Evolutionary conservation across 2,888 invertebrate genomes (phyloP).

Genomic region (Euplagia quadripunctaria): DNA sequence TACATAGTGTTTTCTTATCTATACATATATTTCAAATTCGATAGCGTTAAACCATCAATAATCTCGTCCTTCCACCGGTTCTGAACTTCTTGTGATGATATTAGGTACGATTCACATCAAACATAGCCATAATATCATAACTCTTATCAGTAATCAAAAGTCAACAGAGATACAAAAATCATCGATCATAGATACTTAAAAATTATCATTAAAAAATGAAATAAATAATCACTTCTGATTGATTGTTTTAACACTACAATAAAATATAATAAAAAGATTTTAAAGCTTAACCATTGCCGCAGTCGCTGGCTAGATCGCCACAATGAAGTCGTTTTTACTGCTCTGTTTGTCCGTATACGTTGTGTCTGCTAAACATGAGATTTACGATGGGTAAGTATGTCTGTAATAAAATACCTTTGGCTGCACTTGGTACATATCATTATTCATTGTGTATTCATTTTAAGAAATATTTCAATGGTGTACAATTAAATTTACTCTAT

Average conservation of each 20-base stretch:
- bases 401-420: no score
- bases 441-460: no score
- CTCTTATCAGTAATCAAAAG: neutral
- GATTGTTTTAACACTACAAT: neutral
- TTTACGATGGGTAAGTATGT: conserved; percentile 71
- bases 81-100: no score
- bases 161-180: neutral
- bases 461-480: no score
- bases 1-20: no score
- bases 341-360: conserved; percentile 52
- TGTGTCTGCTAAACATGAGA: conserved; percentile 71
- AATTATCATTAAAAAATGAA: neutral
- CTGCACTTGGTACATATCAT: no score
- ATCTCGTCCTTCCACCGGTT: no score
- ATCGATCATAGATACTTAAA: neutral
- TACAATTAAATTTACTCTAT: no score
- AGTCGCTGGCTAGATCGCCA: conserved; percentile 25
- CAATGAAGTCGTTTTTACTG: conserved; percentile 57
- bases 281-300: neutral
- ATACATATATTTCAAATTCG: no score
- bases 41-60: no score
- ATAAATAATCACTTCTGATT: neutral
- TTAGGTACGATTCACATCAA: no score
- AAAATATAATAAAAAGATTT: neutral
- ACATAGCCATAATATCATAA: neutral